phyloP scores from a whole-genome alignment of 1,140 invertebrate species.

The Nasonia giraulti region DNA sequence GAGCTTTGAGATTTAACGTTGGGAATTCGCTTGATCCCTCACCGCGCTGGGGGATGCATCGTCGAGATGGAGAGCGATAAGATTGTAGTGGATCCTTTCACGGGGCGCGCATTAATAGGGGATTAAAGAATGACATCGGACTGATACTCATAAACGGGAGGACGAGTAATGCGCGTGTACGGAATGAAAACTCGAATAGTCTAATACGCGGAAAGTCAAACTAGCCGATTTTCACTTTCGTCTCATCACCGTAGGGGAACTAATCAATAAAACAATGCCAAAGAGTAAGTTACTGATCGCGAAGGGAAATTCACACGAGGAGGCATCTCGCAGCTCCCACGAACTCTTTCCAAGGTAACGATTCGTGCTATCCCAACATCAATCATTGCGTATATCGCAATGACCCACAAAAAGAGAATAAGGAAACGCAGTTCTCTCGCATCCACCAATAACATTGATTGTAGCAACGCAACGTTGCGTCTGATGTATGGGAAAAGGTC shows the following conservation, averaged over 20 bases:
- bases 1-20: conserved; percentile 20
- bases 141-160: conserved; percentile 7
- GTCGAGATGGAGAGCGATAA: neutral
- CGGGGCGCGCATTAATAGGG: neutral
- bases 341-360: neutral
- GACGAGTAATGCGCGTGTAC: no score
- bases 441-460: neutral
- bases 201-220: no score
- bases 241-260: no score
- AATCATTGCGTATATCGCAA: conserved; percentile 18
- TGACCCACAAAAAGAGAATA: conserved; percentile 17
- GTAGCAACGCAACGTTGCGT: neutral
- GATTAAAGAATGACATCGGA: conserved; percentile 20
- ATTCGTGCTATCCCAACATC: conserved; percentile 13
- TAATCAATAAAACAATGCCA: no score
- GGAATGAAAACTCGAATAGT: no score
- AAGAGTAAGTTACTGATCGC: no score
- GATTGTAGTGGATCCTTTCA: conserved; percentile 2
- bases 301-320: neutral
- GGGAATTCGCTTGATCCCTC: conserved; percentile 1
- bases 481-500: conserved; percentile 22
- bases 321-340: neutral
- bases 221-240: no score
- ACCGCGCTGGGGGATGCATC: neutral
- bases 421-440: neutral